Base-by-base conservation (phyloP, 1,140 invertebrate genomes). In the Galendromus occidentalis region DNA sequence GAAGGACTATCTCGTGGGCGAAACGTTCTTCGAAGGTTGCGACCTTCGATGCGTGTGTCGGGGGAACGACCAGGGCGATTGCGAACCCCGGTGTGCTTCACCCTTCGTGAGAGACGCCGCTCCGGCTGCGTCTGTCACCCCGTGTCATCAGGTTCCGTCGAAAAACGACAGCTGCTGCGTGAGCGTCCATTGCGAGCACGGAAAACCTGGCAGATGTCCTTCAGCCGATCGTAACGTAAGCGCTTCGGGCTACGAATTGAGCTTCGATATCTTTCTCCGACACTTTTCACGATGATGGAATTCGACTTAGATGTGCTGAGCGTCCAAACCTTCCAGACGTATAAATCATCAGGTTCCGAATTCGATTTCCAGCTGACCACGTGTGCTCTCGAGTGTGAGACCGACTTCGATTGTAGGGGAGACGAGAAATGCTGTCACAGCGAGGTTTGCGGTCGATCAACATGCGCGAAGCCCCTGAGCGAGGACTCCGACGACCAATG, bases 91-190 rank as follows among this genome's bases (percentile, higher is more conserved):
- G 7, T 71, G 67, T 20, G 41, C 55, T 67, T 7, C 69, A 47
- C 69, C 69, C 22, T 69, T 69, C 42, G 65, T 65, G 45, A 69
- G 67, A 44, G 66, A 51, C 25, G 73, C 70, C 29, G 77, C 79
- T 71, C 77, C 78, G 66, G 75, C 80, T n/a, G 51, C 51, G 64
- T 78, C 79, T 39, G 86, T 89, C 77, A 82, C 85, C 1, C 74
- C 83, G 25, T 91, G 88, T 71, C 78, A 80, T 44, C 85, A 87
- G 69, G 81, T 82, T 68, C 77, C 81, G 7, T 68, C 78, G 7
- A 77, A 80, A 14, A 82, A 84, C 42, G 85, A 89, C 72, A 82
- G 83, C 30, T 91, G 88, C 72, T 91, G 87, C 71, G 82, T 85
- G 2, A 76, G 82, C 41, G 76, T 85, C 67, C 75, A 80, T 29